Conservation (phyloP, 2,113 vertebrate species). For the Rutilus rutilus region DNA sequence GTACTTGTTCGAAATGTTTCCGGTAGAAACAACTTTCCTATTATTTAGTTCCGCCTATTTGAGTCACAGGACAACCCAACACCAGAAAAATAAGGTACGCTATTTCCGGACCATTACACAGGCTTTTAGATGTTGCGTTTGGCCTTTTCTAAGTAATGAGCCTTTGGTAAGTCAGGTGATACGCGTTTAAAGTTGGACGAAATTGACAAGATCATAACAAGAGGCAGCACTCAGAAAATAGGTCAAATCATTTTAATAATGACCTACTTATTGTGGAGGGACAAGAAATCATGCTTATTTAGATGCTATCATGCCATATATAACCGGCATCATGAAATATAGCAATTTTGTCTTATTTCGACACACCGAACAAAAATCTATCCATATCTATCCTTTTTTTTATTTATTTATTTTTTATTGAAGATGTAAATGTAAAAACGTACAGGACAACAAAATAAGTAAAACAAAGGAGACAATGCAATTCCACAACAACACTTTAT, state of each 20-base stretch:
- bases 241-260: not conserved
- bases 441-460: not conserved
- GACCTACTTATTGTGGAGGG: not conserved
- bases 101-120: not conserved
- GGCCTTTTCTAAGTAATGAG: not conserved
- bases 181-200: not conserved
- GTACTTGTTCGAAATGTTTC: conserved; percentile 37
- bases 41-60: conserved; percentile 61
- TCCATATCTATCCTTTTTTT: too few relatives aligned
- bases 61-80: not conserved
- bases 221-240: not conserved
- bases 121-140: not conserved
- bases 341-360: not conserved
- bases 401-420: too few relatives aligned
- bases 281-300: not conserved
- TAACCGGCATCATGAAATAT: not conserved
- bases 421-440: not conserved
- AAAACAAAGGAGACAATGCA: not conserved
- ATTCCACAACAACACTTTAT: not conserved
- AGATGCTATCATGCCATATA: not conserved
- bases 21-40: conserved; percentile 27
- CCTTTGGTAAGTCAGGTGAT: not conserved
- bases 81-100: not conserved
- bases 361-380: too few relatives aligned
- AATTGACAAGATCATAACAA: not conserved